Evolutionary conservation across 2,113 vertebrate species (phyloP), one percentile per base, ranked within the genome.

Genomic region (Silurus meridionalis): DNA sequence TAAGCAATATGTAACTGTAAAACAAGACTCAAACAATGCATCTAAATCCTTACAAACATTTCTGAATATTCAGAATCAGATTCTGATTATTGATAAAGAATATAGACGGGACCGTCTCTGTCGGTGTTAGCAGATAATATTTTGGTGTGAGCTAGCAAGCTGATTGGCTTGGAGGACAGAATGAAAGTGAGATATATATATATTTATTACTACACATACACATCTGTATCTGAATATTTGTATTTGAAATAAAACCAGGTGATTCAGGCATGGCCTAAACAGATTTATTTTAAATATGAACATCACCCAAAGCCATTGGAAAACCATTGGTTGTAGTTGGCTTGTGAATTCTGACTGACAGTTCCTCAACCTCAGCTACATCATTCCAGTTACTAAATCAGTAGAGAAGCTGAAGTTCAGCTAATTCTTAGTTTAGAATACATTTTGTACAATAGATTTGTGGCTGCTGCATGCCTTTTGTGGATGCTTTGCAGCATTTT

Each of bases 1-100:
- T 80, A 86, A 72, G 75, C 80, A 88, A 84, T 86, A 90, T 90
- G 84, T 87, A 82, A 69, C 87, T 78, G 84, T 83, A 88, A 87
- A 85, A 75, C 15, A 72, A 25, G 15, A 66, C 67, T 69, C 78
- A 80, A 81, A 67, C 19, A 74, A 75, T 71, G 84, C 86, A 23
- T 75, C 72, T 58, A 17, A n/a, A 46, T 61, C 78, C 57, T 60
- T 50, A 21, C 25, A 80, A 9, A 60, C 46, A 17, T 60, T 46
- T 58, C 46, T 37, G 37, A 37, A 37, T 37, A 37, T 2, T 37
- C 37, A 37, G 37, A 37, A 37, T 37, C 37, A 37, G 77, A 60
- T 80, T 58, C 15, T 37, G 15, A 37, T 37, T 80, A 53, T 58
- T 21, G 78, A 60, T 80, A 46, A 80, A 80, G 17, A 1, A 80